Evolutionary conservation across 2,113 vertebrate species (phyloP), one percentile per base, ranked within the genome.

Genomic region (Paradisaea rubra): DNA sequence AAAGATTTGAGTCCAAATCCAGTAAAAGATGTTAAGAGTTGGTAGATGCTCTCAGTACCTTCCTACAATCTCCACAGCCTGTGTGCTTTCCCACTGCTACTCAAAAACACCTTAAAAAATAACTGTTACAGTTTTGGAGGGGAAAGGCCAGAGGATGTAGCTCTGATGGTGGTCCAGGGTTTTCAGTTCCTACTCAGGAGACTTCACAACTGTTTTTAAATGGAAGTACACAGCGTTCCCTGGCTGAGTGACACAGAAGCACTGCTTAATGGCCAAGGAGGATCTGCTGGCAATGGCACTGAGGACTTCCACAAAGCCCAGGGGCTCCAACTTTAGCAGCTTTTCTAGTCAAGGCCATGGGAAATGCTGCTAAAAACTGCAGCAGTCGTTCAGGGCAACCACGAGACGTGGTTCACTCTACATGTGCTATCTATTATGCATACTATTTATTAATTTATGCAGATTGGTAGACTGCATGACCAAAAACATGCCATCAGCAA

Each of bases 381-480:
- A 2, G 39, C 74, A 91, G 74, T 33, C 47, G 37, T 93, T 77
- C 68, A 52, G 60, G 71, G 81, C 47, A 77, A 85, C 31, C 59
- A 59, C 1, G 3, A 89, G 73, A 88, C 2, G 22, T 15, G 27
- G 64, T 63, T 88, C 93, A 88, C 81, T 71, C 61, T 79, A 80
- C 3, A 3, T 30, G 37, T 71, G 68, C 64, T 87, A 85, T 88
- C 81, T 91, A 86, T 86, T 95, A 89, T 77, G 85, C 42, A 56
- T 63, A 73, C 81, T 71, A 86, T 86, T 95, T 93, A 96, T 91
- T 96, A 89, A 95, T 95, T 93, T 93, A 95, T 93, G 94, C 44
- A 88, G 87, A 96, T 95, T 63, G 92, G 71, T 70, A 94, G 81
- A 57, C 82, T 89, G 68, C 85, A 57, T 65, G 50, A 93, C 88